Evolutionary conservation across 2,797 vertebrate genomes (phyloP).

Genomic region (Falco novaeseelandiae): DNA sequence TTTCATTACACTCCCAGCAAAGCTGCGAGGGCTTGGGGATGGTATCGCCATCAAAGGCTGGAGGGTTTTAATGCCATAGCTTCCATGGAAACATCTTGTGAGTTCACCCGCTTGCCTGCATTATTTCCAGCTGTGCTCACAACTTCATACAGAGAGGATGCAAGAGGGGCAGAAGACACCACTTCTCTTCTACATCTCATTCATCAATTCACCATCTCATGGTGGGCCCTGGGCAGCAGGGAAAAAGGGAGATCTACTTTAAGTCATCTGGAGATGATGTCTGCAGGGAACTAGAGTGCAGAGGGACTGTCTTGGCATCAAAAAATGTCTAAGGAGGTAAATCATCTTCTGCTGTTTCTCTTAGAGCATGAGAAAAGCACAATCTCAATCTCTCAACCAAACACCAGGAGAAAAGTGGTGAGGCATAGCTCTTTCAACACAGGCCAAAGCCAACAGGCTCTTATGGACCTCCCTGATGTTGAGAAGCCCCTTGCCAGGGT

Average conservation of each 20-base stretch:
- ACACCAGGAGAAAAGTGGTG: neutral
- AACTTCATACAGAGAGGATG: neutral
- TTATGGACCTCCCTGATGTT: neutral
- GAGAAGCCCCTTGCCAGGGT: neutral
- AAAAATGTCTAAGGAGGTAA: neutral
- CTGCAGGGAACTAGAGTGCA: neutral
- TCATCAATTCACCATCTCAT: too few species aligned
- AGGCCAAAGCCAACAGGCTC: neutral
- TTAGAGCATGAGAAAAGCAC: neutral
- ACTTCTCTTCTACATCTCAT: neutral
- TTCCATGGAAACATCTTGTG: neutral
- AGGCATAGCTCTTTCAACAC: neutral
- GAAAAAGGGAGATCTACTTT: neutral
- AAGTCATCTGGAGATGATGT: neutral
- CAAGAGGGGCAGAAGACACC: neutral
- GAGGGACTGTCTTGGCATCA: too few species aligned
- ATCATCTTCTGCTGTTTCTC: neutral
- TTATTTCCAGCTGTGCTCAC: constrained; percentile 28
- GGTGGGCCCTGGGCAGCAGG: neutral
- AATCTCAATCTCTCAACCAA: neutral
- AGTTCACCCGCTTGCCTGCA: neutral
- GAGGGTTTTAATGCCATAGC: neutral
- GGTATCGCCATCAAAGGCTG: neutral
- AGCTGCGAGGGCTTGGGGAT: neutral
- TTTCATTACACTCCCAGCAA: neutral